Evolutionary conservation across 2,113 vertebrate genomes (phyloP), one percentile per base, ranked within the genome.

Genomic region (Anseranas semipalmata): DNA sequence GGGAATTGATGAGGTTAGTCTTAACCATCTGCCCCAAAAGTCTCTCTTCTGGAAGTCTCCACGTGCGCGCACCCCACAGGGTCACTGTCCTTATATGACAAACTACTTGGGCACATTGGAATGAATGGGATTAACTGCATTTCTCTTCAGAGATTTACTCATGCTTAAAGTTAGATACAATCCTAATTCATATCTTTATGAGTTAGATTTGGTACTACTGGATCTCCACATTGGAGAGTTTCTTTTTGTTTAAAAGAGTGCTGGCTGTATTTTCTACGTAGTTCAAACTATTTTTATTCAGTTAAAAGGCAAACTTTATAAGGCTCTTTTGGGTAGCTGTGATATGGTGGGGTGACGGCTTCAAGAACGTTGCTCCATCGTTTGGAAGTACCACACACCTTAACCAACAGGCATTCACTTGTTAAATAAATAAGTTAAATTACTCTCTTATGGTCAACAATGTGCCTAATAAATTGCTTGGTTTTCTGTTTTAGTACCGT

Each of bases 321-420:
- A 33, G 30, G 22, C 17, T 65, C 35, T 78, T 41, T 13, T 32
- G 12, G 5, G 5, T 45, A 62, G 22, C 14, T 55, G 11, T 19
- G 12, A 27, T 62, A 70, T 53, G 3, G 1, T 1, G 7, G 4
- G 1, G 19, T 1, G 28, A 15, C 20, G 1, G 7, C 62, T 75
- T 25, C 56, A 74, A 7, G 2, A 25, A 0, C 4, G 19, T 56
- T 91, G 13, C 2, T 56, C 4, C 5, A 3, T 59, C 37, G 11
- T 5, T 8, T 48, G 15, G 12, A 60, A 3, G 3, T 65, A 28
- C 63, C 14, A 37, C 53, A 41, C 11, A 25, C 67, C 55, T 48
- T n/a, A 87, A 59, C 4, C 7, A 52, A 25, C 6, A 67, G 37
- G 16, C 15, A 45, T 55, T 76, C 21, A 43, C 12, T 21, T 66